A percentile compares a stretch with the other conserved stretches of the same genome.
Conservation (phyloP, 2,797 vertebrate genomes). For the Nannoperca australis region DNA sequence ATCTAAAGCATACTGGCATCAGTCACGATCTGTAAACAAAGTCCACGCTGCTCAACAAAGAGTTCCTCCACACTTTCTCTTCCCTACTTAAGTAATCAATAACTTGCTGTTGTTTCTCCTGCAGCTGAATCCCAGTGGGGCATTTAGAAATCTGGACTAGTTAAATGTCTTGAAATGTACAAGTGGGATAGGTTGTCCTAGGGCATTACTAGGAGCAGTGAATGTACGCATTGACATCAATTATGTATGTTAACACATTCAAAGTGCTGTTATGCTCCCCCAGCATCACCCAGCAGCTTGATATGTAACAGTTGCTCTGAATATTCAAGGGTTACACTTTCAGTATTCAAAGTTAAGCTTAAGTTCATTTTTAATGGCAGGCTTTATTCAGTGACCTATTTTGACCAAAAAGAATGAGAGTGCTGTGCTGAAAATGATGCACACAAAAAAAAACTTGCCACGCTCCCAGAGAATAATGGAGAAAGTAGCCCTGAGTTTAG, state of each 20-base stretch:
- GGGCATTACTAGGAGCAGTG: constrained; percentile 48
- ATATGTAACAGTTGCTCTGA: constrained; percentile 46
- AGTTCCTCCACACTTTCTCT: constrained; percentile 47
- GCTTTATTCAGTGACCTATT: constrained; percentile 61
- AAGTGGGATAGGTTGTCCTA: constrained; percentile 37
- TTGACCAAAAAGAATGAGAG: constrained; percentile 37
- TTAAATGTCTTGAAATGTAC: constrained; percentile 50
- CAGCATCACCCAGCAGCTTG: constrained; percentile 33
- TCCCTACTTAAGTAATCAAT: constrained; percentile 58
- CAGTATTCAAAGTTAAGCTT: constrained; percentile 14
- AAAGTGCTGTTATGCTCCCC: constrained; percentile 42
- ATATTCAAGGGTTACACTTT: constrained; percentile 54
- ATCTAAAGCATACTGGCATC: constrained; percentile 30
- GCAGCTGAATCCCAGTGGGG: constrained; percentile 47
- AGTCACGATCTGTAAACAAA: constrained; percentile 32
- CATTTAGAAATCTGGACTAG: constrained; percentile 56
- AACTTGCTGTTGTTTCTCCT: constrained; percentile 33
- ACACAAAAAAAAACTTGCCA: constrained; percentile 30
- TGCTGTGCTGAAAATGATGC: constrained; percentile 21
- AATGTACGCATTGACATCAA: constrained; percentile 68
- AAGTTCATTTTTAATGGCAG: constrained; percentile 35
- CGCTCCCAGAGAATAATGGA: constrained; percentile 17
- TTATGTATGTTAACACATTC: constrained; percentile 70
- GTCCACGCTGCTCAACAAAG: constrained; percentile 37
- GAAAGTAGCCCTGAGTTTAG: not conserved